Evolutionary conservation across 2,797 vertebrate genomes (phyloP).

Genomic region (Hypotaenidia okinawae): DNA sequence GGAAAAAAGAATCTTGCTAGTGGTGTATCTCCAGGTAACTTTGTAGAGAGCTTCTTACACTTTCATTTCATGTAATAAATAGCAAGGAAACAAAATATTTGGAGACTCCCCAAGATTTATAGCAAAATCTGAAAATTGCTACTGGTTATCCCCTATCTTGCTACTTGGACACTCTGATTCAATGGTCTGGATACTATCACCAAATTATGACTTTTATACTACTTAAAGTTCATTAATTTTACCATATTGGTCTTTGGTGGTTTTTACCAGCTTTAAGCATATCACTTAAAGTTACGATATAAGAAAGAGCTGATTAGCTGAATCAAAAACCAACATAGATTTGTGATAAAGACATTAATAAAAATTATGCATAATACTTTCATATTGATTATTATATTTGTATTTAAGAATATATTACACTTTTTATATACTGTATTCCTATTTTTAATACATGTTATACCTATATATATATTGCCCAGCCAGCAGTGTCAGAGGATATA

Average conservation of each 20-base stretch:
- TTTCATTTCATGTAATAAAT: neutral
- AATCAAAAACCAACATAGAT: neutral
- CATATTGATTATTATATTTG: neutral
- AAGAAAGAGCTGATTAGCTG: neutral
- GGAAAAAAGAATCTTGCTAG: neutral
- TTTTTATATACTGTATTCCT: neutral
- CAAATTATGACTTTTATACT: neutral
- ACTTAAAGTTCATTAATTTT: neutral
- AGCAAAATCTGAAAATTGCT: neutral
- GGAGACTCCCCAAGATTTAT: neutral
- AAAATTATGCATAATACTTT: neutral
- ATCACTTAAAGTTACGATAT: neutral
- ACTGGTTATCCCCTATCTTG: neutral
- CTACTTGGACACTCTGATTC: neutral
- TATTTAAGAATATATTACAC: neutral
- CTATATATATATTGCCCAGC: neutral
- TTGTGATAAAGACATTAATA: neutral
- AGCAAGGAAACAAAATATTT: neutral
- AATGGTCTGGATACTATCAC: neutral
- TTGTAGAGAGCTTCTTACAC: neutral
- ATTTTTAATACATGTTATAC: neutral
- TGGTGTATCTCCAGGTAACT: neutral
- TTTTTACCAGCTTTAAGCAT: neutral
- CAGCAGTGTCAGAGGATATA: neutral
- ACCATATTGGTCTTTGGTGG: accelerated